These are phyloP conservation scores for Sphaerophoria taeniata DNA, from an alignment of 2,888 invertebrate genomes.

Conservation along the genomic window DNA sequence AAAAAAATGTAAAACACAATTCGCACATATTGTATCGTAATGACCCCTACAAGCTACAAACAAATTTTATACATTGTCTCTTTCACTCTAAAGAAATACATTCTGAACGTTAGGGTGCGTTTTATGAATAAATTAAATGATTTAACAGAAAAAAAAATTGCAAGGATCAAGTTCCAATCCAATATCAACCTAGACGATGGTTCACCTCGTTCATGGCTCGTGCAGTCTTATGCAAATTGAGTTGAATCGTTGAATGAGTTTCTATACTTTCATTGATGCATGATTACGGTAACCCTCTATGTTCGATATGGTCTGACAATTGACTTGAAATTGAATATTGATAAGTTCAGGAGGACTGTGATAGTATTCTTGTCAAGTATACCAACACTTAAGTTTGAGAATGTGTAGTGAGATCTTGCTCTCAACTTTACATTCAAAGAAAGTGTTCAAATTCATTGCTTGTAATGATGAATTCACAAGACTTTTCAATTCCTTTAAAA, in stretches of 20 bases:
- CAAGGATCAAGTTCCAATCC: conserved; percentile 64
- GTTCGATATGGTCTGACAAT: conserved; percentile 72
- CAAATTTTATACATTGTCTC: not conserved
- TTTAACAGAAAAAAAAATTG: conserved; percentile 38
- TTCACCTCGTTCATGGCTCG: conserved; percentile 67
- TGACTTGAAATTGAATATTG: conserved; percentile 70
- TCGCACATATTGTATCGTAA: conserved; percentile 57
- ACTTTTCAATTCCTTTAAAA: too few species aligned
- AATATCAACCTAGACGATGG: conserved; percentile 6
- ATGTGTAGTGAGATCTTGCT: too few species aligned
- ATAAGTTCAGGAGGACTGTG: conserved; percentile 38
- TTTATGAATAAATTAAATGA: conserved; percentile 69
- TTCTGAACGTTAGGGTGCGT: conserved; percentile 54
- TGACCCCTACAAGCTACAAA: conserved; percentile 44
- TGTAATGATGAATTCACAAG: too few species aligned
- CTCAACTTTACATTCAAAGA: too few species aligned
- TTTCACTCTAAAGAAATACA: not conserved
- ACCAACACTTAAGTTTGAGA: too few species aligned
- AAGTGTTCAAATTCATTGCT: too few species aligned
- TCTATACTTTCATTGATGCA: conserved; percentile 62
- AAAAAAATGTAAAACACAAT: conserved; percentile 29
- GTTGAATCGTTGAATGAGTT: conserved; percentile 62
- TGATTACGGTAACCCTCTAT: conserved; percentile 59
- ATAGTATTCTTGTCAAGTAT: too few species aligned
- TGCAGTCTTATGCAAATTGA: conserved; percentile 73